Conservation (phyloP, 2,888 invertebrate genomes). For the Perithous albicinctus region DNA sequence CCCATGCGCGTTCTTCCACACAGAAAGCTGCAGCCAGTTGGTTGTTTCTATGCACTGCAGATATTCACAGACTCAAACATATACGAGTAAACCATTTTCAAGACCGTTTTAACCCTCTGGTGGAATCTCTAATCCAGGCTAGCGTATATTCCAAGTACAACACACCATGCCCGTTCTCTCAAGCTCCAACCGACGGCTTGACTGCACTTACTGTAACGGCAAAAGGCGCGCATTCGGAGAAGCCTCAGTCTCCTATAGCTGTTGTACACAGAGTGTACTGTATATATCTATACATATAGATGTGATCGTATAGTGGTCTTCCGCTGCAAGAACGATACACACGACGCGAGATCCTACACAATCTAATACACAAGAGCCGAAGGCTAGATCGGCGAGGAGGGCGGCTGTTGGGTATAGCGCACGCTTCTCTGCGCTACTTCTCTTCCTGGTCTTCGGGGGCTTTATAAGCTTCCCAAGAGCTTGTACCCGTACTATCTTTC, state of each 20-base stretch:
- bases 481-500: constrained; percentile 19
- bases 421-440: constrained; percentile 38
- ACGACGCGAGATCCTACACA: constrained; percentile 58
- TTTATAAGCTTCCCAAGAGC: constrained; percentile 48
- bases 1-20: constrained; percentile 59
- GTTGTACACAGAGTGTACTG: not conserved
- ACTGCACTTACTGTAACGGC: constrained; percentile 64
- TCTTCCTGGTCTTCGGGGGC: constrained; percentile 36
- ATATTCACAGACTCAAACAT: constrained; percentile 5
- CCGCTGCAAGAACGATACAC: constrained; percentile 60
- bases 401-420: constrained; percentile 11
- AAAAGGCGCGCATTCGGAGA: constrained; percentile 61
- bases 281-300: constrained; percentile 20
- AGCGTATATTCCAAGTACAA: constrained; percentile 60
- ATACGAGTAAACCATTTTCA: constrained; percentile 60
- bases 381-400: constrained; percentile 19
- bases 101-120: constrained; percentile 66
- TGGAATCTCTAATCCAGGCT: constrained; percentile 67
- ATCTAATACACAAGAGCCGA: constrained; percentile 63
- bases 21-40: not conserved
- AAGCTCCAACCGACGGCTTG: constrained; percentile 51
- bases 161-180: constrained; percentile 53
- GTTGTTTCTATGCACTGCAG: constrained; percentile 12
- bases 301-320: constrained; percentile 45
- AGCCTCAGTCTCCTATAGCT: constrained; percentile 39